Percentiles rank a stretch among this genome's conserved stretches.
phyloP scores from a whole-genome alignment of 2,888 invertebrate genomes.

The Trilocha varians region DNA sequence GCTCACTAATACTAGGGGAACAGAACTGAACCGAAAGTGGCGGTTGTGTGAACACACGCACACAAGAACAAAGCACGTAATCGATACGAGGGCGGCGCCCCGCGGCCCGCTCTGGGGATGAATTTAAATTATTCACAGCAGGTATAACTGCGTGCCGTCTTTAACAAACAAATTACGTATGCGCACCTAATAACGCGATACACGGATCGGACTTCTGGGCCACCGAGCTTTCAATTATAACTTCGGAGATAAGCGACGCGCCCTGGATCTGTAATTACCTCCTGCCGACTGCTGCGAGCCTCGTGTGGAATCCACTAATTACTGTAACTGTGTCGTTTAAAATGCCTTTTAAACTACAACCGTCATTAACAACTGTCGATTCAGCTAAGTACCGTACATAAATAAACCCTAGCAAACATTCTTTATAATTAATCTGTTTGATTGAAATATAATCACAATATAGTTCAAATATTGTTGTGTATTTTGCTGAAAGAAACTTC shows the following conservation, averaged over 20 bases:
- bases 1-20: constrained; percentile 48
- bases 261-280: constrained; percentile 53
- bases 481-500: too few relatives aligned
- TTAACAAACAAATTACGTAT: constrained; percentile 73
- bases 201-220: constrained; percentile 53
- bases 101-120: constrained; percentile 54
- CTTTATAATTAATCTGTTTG: too few relatives aligned
- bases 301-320: constrained; percentile 35
- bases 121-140: constrained; percentile 73
- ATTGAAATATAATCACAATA: too few relatives aligned
- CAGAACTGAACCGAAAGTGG: constrained; percentile 44
- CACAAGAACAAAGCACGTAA: constrained; percentile 36
- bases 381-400: neutral
- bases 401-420: neutral
- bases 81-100: constrained; percentile 52
- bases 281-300: constrained; percentile 33
- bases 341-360: too few relatives aligned
- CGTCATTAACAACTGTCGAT: constrained; percentile 23
- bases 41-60: constrained; percentile 28
- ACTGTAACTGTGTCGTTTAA: constrained; percentile 47
- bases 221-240: constrained; percentile 67
- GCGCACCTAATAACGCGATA: constrained; percentile 68
- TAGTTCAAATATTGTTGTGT: too few relatives aligned
- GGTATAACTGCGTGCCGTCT: constrained; percentile 70
- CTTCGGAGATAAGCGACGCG: constrained; percentile 55